Conservation (phyloP, 2,797 vertebrate genomes). For the Heteromormyrus szaboi region DNA sequence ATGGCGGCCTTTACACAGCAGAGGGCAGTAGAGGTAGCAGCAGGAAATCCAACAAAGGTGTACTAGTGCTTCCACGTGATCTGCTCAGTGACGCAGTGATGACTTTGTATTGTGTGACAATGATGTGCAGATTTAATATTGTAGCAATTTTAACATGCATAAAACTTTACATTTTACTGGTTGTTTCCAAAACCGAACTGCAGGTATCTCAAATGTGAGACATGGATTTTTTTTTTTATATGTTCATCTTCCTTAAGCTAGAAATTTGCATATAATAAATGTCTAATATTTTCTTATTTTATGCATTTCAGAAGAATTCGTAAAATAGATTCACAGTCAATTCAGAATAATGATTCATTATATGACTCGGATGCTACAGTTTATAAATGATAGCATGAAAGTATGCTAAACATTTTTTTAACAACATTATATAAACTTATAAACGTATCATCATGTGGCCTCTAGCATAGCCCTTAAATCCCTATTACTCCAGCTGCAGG, state of each 20-base stretch:
- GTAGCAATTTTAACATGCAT: not conserved
- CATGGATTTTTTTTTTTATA: too few species aligned
- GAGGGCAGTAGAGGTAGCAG: slow-evolving; percentile 58
- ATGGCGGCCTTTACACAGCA: not conserved
- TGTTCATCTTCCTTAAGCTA: not conserved
- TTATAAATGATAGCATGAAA: not conserved
- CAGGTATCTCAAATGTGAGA: not conserved
- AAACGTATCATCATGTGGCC: not conserved
- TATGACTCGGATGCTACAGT: not conserved
- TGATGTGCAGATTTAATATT: slow-evolving; percentile 42
- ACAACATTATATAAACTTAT: not conserved
- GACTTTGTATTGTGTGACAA: slow-evolving; percentile 69
- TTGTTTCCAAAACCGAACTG: not conserved
- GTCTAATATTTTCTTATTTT: not conserved
- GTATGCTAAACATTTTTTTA: not conserved
- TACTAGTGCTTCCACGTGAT: slow-evolving; percentile 77
- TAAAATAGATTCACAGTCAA: not conserved
- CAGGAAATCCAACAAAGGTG: slow-evolving; percentile 74
- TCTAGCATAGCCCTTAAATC: not conserved
- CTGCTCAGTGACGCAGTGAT: slow-evolving; percentile 77
- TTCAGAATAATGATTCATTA: not conserved
- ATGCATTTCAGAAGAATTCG: not conserved
- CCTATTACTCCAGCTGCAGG: not conserved
- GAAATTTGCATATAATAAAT: not conserved
- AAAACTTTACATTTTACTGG: not conserved